Conservation (phyloP, 2,797 vertebrate species). For the Pangasius djambal region DNA sequence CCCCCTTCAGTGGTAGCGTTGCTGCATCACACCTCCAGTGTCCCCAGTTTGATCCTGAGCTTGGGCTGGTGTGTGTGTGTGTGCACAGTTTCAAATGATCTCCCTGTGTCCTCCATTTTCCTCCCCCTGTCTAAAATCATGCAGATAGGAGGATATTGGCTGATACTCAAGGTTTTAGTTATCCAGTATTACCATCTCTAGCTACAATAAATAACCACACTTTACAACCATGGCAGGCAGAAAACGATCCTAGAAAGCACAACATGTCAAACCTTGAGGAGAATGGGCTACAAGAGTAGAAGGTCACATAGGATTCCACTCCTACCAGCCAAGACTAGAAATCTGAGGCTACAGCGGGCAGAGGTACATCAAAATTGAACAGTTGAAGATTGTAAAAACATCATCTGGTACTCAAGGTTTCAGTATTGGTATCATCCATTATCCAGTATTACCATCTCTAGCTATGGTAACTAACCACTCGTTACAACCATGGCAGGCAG, state of each 20-base stretch:
- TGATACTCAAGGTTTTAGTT: too few species aligned
- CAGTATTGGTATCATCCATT: not conserved
- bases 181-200: not conserved
- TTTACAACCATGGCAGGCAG: not conserved
- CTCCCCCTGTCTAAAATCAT: not conserved
- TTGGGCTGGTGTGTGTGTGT: too few species aligned
- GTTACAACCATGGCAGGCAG: not conserved
- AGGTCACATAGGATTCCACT: too few species aligned
- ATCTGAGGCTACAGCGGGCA: too few species aligned
- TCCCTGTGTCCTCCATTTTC: not conserved
- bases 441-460: not conserved
- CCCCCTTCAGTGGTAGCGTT: too few species aligned
- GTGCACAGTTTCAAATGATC: not conserved
- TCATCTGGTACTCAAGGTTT: not conserved
- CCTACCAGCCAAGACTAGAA: too few species aligned
- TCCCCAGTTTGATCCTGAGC: too few species aligned
- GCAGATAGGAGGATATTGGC: not conserved
- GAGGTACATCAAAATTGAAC: too few species aligned
- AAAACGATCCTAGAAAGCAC: too few species aligned
- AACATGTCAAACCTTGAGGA: too few species aligned
- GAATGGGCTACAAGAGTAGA: too few species aligned
- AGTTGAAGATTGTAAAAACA: not conserved
- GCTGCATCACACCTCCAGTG: too few species aligned
- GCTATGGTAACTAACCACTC: not conserved
- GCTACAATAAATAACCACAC: not conserved